A percentile compares a stretch with the other conserved stretches of the same genome.
Conservation (phyloP, 2,888 invertebrate species). For the Chrysodeixis includens region DNA sequence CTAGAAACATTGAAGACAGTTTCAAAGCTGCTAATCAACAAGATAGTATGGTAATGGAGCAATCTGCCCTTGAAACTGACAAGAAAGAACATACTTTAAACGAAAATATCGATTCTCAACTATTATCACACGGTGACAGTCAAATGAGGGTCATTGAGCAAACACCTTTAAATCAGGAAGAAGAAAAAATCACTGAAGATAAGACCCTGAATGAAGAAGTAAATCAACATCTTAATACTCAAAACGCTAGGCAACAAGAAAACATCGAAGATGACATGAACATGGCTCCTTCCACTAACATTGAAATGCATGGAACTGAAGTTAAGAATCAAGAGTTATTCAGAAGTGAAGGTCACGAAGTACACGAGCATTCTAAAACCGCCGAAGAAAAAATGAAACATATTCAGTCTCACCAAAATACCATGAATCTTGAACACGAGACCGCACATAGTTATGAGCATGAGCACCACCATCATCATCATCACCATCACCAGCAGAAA, state of each 20-base stretch:
- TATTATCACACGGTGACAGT: conserved; percentile 13
- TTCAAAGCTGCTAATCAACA: conserved; percentile 62
- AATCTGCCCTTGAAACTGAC: conserved; percentile 26
- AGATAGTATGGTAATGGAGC: conserved; percentile 36
- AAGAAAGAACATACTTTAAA: conserved; percentile 32
- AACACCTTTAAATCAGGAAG: conserved; percentile 19
- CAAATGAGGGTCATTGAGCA: conserved; percentile 45
- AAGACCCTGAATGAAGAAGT: conserved; percentile 7
- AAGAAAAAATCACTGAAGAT: conserved; percentile 11
- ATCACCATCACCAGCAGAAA: conserved; percentile 21
- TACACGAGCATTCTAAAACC: conserved; percentile 24
- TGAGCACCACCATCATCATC: conserved; percentile 15
- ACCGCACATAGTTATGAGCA: conserved; percentile 13
- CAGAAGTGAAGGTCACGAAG: conserved; percentile 45
- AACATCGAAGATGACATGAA: conserved; percentile 56
- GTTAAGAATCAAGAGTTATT: conserved; percentile 37
- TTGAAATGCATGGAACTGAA: conserved; percentile 54
- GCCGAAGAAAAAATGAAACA: conserved; percentile 21
- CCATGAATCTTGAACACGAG: conserved; percentile 15
- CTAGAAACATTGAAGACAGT: conserved; percentile 78
- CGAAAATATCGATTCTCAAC: conserved; percentile 20
- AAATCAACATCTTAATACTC: conserved; percentile 14
- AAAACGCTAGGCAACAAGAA: conserved; percentile 22
- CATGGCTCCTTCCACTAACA: conserved; percentile 58
- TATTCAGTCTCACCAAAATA: conserved; percentile 7